Base-by-base conservation (phyloP, 2,888 invertebrate species). In the Diarsia brunnea region DNA sequence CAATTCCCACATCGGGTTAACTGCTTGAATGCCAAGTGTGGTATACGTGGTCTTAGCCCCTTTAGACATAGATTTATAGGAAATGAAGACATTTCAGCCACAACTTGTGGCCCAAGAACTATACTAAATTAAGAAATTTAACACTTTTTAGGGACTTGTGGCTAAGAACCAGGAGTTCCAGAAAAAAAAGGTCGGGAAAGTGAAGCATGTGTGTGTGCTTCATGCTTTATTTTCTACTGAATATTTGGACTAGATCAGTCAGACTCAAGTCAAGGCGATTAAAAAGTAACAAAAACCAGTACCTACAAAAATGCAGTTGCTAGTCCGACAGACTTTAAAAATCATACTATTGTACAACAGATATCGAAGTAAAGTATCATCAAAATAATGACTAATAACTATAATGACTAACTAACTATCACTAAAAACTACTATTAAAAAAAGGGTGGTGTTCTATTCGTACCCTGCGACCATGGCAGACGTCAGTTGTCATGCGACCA, bases 1-100 rank as follows among this genome's bases (percentile, higher is more conserved):
- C 45, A 69, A 69, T 69, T 69, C 65, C 16, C 43, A 70, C 58
- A 69, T 64, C 47, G 60, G 47, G 47, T 47, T 70, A 65, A 74
- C 43, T 24, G 53, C 31, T 60, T 73, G 58, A n/a, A 79, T 69
- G 66, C 16, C 45, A 51, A 78, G 49, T 71, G 67, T 24, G 27
- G 63, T 67, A 21, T 16, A 31, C 49, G 31, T 16, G 24, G n/a
- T 67, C 31, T 82, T 38, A 69, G 69, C 4, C 24, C 14, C 4
- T 58, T 45, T 31, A 3, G 14, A 60, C 45, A 47, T 43, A 51
- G 45, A 77, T 70, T 64, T 58, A 67, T 58, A 3, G 8, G 14
- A 63, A n/a, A 63, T 63, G 8, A 5, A 38, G n/a, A 38, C 10
- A 38, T 61, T 38, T 38, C 5, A 61, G n/a, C n/a, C n/a, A 63